Base-by-base conservation (phyloP, 2,888 invertebrate species). In the Odontothrips loti region DNA sequence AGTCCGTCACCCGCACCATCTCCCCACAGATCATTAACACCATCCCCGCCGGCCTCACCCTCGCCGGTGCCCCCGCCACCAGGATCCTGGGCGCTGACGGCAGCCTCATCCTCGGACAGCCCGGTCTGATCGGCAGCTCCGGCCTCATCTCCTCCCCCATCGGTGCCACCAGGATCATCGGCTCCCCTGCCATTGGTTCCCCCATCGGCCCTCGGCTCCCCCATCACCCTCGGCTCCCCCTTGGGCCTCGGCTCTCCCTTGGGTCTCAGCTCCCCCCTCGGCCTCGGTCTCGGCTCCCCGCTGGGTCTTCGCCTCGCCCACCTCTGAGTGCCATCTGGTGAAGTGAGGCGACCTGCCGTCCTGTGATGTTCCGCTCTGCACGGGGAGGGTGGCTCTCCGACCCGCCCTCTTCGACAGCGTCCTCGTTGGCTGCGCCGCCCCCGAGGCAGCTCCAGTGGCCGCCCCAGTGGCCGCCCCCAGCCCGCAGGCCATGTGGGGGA, bases 11-110 rank as follows among this genome's bases (percentile, higher is more conserved):
- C 84, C 84, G n/a, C 83, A 83, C 79, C 85, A 68, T 68, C 68
- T 23, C 23, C 9, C 68, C 68, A 0, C 68, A 68, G 68, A 20
- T 68, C 23, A 68, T 88, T n/a, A n/a, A n/a, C 81, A 86, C 87
- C 83, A 85, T 87, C 8, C 85, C 89, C 51, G 85, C 87, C 2
- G 86, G n/a, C 63, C 15, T 88, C 2, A 86, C 87, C 34, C 87
- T 86, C 80, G 84, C 85, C 84, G 68, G 85, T 84, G 63, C 84
- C 83, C 83, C 84, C 82, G 84, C 85, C 79, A 85, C 85, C 58
- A 86, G 87, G 82, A 87, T 86, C 47, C 86, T 86, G 1, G 87
- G 85, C 82, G 87, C 88, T 12, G 86, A 87, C 8, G 51, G 51
- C 51, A 10, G 51, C 51, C 12, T 51, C 51, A 51, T 68, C 68